Evolutionary conservation across 2,113 vertebrate genomes (phyloP), one percentile per base, ranked within the genome.

Genomic region (Mustelus asterias): DNA sequence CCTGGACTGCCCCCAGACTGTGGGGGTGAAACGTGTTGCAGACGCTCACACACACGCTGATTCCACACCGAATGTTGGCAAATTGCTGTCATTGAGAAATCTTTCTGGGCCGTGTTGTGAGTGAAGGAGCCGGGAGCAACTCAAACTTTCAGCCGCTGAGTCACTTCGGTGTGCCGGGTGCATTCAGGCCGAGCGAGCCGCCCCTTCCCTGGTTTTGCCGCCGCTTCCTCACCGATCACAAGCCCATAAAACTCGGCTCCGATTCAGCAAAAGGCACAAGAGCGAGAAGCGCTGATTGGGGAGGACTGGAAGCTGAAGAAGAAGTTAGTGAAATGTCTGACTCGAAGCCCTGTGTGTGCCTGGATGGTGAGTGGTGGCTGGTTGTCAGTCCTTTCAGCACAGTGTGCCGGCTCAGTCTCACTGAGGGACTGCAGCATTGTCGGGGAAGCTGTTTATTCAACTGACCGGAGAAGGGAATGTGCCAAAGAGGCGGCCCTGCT

Each of bases 291-390:
- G 44, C 54, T 11, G 86, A 89, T 5, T 89, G 22, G 24, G 7
- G 41, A 44, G 7, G 54, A 18, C 24, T 89, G 6, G 22, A 88
- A 88, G 22, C 78, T 37, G 48, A 33, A 63, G 89, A 63, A 92
- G 26, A 63, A 92, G 48, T 63, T 18, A 2, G 16, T 44, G 54
- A 92, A 65, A 92, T 92, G 89, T 92, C 89, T 4, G 89, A 92
- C 54, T 63, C 54, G 26, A 60, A 92, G 89, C 58, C 89, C 24
- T 92, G 89, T n/a, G 11, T 92, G 8, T 92, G 89, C 89, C 58
- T 92, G 89, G 89, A 92, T 33, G 89, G 89, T 92, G 89, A 92
- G 89, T 92, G 83, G 83, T 16, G 41, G n/a, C 58, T 33, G 20
- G 3, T 72, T n/a, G 16, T 63, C 89, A n/a, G 89, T 63, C 4